Conservation (phyloP, 1,140 invertebrate genomes). For the Drosophila sechellia region DNA sequence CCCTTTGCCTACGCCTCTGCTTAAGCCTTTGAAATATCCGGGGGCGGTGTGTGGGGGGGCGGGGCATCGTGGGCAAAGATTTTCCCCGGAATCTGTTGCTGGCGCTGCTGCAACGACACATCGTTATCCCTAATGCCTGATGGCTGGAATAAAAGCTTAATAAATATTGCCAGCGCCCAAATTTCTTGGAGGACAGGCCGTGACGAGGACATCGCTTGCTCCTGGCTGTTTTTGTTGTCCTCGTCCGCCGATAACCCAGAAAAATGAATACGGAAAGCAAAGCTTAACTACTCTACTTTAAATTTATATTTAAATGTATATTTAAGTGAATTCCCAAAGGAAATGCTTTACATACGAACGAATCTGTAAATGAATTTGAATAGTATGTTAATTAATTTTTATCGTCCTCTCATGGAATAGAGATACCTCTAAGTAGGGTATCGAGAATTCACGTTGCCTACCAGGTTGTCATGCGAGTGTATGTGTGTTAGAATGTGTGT, state of each 20-base stretch:
- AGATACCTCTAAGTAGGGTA: neutral
- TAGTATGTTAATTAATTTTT: neutral
- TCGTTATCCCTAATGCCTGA: slow-evolving; percentile 78
- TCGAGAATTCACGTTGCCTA: slow-evolving; percentile 11
- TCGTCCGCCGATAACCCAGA: slow-evolving; percentile 27
- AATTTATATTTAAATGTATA: no score
- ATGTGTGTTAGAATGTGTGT: neutral
- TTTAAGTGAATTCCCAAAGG: no score
- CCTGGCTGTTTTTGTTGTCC: slow-evolving; percentile 17
- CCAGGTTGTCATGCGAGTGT: slow-evolving; percentile 20
- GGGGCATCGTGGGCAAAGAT: slow-evolving; percentile 11
- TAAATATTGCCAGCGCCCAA: slow-evolving; percentile 67
- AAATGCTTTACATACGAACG: no score
- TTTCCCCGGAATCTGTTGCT: slow-evolving; percentile 36
- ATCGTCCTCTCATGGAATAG: neutral
- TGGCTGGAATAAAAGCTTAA: slow-evolving; percentile 79
- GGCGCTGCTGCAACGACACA: slow-evolving; percentile 41
- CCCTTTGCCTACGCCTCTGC: neutral
- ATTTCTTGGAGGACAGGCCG: slow-evolving; percentile 35
- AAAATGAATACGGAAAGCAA: neutral
- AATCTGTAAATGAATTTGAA: no score
- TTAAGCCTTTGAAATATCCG: slow-evolving; percentile 33
- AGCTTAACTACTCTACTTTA: neutral
- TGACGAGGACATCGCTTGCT: slow-evolving; percentile 19
- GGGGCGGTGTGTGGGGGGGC: neutral